phyloP scores from a whole-genome alignment of 1,140 invertebrate species.

The Drosophila mojavensis region DNA sequence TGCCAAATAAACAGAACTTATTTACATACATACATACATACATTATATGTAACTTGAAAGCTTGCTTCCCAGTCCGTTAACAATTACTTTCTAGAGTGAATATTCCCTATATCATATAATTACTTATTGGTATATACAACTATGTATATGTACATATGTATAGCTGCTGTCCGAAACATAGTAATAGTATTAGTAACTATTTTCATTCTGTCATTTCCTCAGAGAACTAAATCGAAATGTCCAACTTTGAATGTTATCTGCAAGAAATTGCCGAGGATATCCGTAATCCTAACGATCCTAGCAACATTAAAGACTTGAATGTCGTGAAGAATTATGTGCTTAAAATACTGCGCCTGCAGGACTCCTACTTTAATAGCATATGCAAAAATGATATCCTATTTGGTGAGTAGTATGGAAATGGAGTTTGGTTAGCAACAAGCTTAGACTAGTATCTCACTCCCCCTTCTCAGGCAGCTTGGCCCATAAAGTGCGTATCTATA shows the following conservation, averaged over 20 bases:
- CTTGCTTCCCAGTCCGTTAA: too few species aligned
- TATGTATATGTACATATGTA: too few species aligned
- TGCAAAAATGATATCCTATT: slow-evolving; percentile 32
- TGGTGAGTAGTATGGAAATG: slow-evolving; percentile 32
- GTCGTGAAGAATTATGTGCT: slow-evolving; percentile 36
- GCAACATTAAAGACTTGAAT: slow-evolving; percentile 19
- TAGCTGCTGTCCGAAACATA: too few species aligned
- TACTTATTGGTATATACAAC: too few species aligned
- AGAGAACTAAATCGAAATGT: slow-evolving; percentile 17
- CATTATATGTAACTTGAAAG: too few species aligned
- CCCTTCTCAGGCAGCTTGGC: slow-evolving; percentile 43
- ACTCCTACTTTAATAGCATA: slow-evolving; percentile 28
- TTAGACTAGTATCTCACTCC: not conserved
- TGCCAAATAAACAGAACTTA: too few species aligned
- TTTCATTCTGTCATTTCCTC: too few species aligned
- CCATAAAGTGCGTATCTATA: slow-evolving; percentile 35
- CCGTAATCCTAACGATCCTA: not conserved
- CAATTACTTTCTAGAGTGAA: too few species aligned
- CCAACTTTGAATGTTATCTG: slow-evolving; percentile 41
- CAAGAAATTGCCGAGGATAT: slow-evolving; percentile 3
- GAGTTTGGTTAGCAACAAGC: not conserved
- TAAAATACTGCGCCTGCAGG: not conserved
- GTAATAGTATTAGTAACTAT: too few species aligned
- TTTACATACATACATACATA: too few species aligned
- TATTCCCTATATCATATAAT: too few species aligned